Percentiles rank a stretch among this genome's conserved stretches.
Conservation (phyloP, 1,140 invertebrate species). For the Schlechtendalia chinensis region DNA sequence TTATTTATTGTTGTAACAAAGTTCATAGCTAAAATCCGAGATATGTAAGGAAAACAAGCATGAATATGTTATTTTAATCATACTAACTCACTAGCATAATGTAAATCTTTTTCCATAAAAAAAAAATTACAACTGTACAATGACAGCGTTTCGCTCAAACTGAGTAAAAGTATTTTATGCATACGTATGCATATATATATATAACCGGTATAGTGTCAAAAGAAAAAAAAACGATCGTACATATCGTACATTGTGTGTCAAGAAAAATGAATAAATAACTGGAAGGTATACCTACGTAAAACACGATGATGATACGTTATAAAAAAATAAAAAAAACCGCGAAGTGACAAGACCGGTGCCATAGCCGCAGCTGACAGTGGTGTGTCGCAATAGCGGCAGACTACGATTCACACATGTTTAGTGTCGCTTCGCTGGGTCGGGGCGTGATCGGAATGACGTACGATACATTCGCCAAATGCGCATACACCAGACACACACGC, state of each 20-base stretch:
- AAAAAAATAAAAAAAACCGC: neutral
- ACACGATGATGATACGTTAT: neutral
- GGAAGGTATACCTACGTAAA: neutral
- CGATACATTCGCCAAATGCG: neutral
- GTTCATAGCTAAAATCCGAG: too few relatives aligned
- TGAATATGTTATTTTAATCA: too few relatives aligned
- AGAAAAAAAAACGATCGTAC: neutral
- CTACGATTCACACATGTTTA: neutral
- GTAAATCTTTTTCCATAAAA: too few relatives aligned
- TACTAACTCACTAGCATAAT: too few relatives aligned
- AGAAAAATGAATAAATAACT: neutral
- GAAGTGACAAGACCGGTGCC: neutral
- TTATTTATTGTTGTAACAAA: too few relatives aligned
- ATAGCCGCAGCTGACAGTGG: neutral
- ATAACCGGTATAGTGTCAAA: neutral
- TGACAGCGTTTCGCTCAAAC: neutral
- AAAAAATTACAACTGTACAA: neutral
- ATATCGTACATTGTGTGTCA: neutral
- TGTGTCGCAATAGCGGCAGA: neutral
- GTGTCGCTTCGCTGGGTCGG: neutral
- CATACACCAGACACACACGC: neutral
- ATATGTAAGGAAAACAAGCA: too few relatives aligned
- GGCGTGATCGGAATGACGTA: neutral
- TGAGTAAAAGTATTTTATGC: neutral
- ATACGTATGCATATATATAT: neutral